phyloP scores from a whole-genome alignment of 23 tunicate species.

The Styela plicata region DNA sequence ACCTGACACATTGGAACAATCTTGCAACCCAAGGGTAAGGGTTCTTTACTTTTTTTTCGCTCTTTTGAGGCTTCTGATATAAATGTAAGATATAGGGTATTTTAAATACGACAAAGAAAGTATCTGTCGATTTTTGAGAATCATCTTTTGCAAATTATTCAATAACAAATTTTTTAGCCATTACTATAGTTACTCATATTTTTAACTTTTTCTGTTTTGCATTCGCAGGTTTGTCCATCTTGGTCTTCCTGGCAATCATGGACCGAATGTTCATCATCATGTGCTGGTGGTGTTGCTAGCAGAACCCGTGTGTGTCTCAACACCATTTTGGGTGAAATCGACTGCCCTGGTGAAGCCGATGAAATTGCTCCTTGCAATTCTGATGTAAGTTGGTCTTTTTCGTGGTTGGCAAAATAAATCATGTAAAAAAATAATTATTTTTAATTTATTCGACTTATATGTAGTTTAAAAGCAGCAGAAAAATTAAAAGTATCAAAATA shows the following conservation, averaged over 20 bases:
- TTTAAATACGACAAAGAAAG: no score
- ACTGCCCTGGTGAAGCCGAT: constrained; percentile 42
- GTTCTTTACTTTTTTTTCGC: not conserved
- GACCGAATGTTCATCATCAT: constrained; percentile 71
- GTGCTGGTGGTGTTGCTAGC: constrained; percentile 56
- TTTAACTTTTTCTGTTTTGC: no score
- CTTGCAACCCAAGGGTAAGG: constrained; percentile 31
- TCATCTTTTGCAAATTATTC: no score
- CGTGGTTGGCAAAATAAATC: no score
- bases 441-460: not conserved
- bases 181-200: no score
- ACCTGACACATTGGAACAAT: not conserved
- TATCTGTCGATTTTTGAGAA: no score
- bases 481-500: not conserved
- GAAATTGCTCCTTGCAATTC: constrained; percentile 53
- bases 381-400: constrained; percentile 50
- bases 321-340: constrained; percentile 20
- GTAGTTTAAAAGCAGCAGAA: not conserved
- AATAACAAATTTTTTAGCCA: no score
- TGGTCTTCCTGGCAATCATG: constrained; percentile 83
- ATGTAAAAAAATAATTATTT: not conserved
- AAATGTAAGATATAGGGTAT: no score
- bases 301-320: constrained; percentile 63
- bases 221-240: constrained; percentile 52
- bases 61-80: no score